Evolutionary conservation across 2,113 vertebrate genomes (phyloP).

Genomic region (Variabilichromis moorii): DNA sequence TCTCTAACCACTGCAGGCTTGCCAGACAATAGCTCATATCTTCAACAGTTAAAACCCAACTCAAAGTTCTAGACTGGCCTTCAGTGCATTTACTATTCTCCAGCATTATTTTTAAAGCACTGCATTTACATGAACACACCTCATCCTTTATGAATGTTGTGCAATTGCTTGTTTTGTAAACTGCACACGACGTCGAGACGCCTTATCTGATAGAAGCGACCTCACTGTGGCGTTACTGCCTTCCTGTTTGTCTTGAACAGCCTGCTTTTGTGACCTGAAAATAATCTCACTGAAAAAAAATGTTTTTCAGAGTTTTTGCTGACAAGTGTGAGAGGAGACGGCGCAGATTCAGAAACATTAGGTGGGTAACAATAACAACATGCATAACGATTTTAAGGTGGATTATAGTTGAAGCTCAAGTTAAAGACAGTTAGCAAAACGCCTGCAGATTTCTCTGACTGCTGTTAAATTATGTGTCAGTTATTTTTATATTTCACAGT

Average conservation of each 20-base stretch:
- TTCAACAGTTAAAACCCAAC: not conserved
- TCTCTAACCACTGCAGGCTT: not conserved
- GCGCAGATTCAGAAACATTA: not conserved
- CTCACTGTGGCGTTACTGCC: not conserved
- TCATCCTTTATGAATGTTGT: not conserved
- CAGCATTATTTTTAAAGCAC: not conserved
- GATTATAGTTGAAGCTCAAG: not conserved
- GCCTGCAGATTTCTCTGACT: not conserved
- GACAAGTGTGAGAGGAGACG: conserved; percentile 29
- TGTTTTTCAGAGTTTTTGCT: conserved; percentile 54
- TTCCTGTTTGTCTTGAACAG: not conserved
- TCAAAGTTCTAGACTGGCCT: not conserved
- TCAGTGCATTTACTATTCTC: not conserved
- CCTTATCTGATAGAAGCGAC: not conserved
- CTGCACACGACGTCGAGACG: accelerated
- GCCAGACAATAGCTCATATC: accelerated
- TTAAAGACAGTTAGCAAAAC: not conserved
- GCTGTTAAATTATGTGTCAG: not conserved
- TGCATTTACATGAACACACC: not conserved
- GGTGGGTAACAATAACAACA: not conserved
- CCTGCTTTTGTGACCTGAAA: not conserved
- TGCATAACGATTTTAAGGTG: not conserved
- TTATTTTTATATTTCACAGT: not conserved
- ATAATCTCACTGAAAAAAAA: not conserved
- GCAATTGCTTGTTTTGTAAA: not conserved